Percentiles rank a stretch among this genome's conserved stretches.
These are phyloP conservation scores for Cephus nigrinus DNA, from an alignment of 2,888 invertebrate species.

Conservation along the genomic window DNA sequence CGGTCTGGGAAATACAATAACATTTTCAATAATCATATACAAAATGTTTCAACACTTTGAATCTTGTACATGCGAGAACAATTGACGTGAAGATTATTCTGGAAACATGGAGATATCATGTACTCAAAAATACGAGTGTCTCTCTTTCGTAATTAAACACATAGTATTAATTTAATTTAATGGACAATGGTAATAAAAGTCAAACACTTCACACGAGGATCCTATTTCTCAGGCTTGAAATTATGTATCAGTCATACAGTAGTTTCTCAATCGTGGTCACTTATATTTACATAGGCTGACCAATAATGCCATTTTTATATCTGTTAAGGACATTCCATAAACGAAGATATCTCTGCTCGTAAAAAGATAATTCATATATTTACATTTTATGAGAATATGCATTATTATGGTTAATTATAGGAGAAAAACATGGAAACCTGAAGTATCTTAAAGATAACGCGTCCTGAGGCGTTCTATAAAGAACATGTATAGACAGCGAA, in stretches of 20 bases:
- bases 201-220: neutral
- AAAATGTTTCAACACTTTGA: neutral
- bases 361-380: neutral
- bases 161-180: neutral
- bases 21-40: constrained; percentile 7
- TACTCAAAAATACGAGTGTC: neutral
- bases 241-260: neutral
- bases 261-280: neutral
- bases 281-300: neutral
- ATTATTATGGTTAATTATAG: neutral
- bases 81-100: neutral
- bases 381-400: neutral
- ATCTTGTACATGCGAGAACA: neutral
- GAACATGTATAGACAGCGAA: neutral
- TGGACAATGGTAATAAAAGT: neutral
- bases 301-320: neutral
- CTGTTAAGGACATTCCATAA: neutral
- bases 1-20: constrained; percentile 71
- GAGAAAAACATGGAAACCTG: neutral
- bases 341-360: neutral
- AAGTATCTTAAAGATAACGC: neutral
- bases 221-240: neutral
- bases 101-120: neutral
- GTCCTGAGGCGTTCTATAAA: neutral
- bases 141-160: neutral